Evolutionary conservation across 1,140 invertebrate genomes (phyloP).

Genomic region (Ditylenchus dipsaci): DNA sequence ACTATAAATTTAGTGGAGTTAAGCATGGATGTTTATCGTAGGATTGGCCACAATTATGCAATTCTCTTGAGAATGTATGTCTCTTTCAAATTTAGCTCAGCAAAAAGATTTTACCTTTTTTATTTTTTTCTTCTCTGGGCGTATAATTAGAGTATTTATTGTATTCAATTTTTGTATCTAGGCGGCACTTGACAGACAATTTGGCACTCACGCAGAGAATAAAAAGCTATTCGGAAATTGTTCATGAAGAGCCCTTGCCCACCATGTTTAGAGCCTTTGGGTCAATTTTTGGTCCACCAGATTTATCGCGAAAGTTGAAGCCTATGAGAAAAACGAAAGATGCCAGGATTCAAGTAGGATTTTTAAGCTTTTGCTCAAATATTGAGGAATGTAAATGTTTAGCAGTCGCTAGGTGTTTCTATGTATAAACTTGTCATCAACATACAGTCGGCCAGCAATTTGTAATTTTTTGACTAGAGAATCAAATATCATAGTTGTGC

Average conservation of each 20-base stretch:
- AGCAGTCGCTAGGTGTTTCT: background rate
- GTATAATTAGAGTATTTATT: background rate
- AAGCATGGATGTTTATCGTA: slow-evolving; percentile 8
- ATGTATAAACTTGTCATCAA: slow-evolving; percentile 29
- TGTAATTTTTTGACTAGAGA: slow-evolving; percentile 1
- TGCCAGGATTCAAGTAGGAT: background rate
- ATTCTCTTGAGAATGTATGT: slow-evolving; percentile 1
- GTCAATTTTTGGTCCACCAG: slow-evolving; percentile 26
- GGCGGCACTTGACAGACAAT: slow-evolving; percentile 23
- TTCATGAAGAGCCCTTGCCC: slow-evolving; percentile 38
- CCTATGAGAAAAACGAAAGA: slow-evolving; percentile 29
- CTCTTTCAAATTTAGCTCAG: background rate
- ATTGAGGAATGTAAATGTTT: background rate
- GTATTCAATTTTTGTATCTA: slow-evolving; percentile 14
- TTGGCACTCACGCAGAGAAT: background rate
- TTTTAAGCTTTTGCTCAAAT: background rate
- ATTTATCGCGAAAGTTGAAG: slow-evolving; percentile 43
- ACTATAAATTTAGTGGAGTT: background rate
- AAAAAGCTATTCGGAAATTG: slow-evolving; percentile 31
- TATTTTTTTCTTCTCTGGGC: background rate
- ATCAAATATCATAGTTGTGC: background rate
- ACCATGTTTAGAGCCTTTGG: slow-evolving; percentile 11
- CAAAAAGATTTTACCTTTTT: too few relatives aligned
- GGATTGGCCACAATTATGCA: slow-evolving; percentile 24
- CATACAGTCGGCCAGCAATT: slow-evolving; percentile 34